Evolutionary conservation across 2,797 vertebrate species (phyloP).

Genomic region (Darevskia mixta): DNA sequence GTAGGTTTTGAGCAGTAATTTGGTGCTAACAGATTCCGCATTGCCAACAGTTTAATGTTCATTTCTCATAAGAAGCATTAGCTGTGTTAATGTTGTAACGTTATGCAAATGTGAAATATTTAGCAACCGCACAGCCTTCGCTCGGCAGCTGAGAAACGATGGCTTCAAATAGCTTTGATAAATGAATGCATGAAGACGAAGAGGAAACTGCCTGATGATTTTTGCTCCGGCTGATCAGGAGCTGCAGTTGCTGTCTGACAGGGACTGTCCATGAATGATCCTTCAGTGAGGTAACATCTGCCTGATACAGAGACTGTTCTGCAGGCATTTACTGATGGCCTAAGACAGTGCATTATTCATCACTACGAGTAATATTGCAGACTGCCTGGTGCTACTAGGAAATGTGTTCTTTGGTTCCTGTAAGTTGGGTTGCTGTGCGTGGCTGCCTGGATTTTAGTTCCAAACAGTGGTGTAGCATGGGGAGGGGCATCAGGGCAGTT

Average conservation of each 20-base stretch:
- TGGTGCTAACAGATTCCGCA: not conserved
- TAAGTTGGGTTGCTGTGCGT: no score
- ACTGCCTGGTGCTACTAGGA: not conserved
- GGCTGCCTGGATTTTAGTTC: not conserved
- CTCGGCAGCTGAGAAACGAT: constrained; percentile 4
- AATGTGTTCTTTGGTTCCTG: not conserved
- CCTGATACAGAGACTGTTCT: not conserved
- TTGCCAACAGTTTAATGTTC: not conserved
- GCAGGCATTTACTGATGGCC: not conserved
- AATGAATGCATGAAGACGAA: not conserved
- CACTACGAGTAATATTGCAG: not conserved
- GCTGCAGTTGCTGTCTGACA: not conserved
- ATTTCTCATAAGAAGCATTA: not conserved
- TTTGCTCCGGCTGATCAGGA: not conserved
- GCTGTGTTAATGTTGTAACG: not conserved
- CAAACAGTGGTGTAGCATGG: not conserved
- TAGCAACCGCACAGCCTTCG: not conserved
- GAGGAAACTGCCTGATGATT: not conserved
- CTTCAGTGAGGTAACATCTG: not conserved
- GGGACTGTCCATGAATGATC: not conserved
- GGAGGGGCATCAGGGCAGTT: no score
- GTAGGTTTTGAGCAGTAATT: not conserved
- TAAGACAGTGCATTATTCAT: not conserved
- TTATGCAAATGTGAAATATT: constrained; percentile 15
- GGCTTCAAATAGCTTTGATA: constrained; percentile 7